Evolutionary conservation across 2,888 invertebrate genomes (phyloP).

Genomic region (Calliscelio sp.): DNA sequence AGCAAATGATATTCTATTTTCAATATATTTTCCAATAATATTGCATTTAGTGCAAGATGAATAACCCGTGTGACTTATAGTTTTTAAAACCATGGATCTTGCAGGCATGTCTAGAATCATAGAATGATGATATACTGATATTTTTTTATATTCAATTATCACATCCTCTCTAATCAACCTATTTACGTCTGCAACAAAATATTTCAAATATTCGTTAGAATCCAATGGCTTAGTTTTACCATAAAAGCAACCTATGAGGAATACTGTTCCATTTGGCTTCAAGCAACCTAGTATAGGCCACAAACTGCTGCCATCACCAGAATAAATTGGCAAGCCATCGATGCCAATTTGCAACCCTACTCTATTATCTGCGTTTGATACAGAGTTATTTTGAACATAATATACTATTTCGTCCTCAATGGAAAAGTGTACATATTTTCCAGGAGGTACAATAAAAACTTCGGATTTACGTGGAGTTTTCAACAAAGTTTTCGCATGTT

Average conservation of each 20-base stretch:
- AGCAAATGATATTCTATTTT: not conserved
- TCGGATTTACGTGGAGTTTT: too few relatives aligned
- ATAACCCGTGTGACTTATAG: constrained; percentile 15
- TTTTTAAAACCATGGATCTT: constrained; percentile 2
- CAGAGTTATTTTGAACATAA: too few relatives aligned
- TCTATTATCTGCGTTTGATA: too few relatives aligned
- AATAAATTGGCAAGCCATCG: constrained; percentile 6
- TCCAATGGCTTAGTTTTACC: constrained; percentile 1
- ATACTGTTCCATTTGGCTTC: constrained; percentile 1
- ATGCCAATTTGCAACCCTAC: constrained; percentile 9
- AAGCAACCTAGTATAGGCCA: constrained; percentile 7
- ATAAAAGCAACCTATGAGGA: constrained; percentile 11
- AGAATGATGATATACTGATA: not conserved
- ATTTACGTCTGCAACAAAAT: constrained; percentile 2
- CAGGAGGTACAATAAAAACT: too few relatives aligned
- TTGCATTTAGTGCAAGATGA: constrained; percentile 8
- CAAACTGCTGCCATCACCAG: not conserved
- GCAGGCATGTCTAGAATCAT: constrained; percentile 6
- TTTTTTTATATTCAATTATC: not conserved
- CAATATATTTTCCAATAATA: not conserved
- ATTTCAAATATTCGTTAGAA: constrained; percentile 5
- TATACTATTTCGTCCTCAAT: too few relatives aligned
- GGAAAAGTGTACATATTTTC: too few relatives aligned
- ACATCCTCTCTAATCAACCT: not conserved
- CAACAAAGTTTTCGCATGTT: too few relatives aligned